Evolutionary conservation across 2,113 vertebrate species (phyloP), one percentile per base, ranked within the genome.

Genomic region (Rhinolophus ferrumequinum): DNA sequence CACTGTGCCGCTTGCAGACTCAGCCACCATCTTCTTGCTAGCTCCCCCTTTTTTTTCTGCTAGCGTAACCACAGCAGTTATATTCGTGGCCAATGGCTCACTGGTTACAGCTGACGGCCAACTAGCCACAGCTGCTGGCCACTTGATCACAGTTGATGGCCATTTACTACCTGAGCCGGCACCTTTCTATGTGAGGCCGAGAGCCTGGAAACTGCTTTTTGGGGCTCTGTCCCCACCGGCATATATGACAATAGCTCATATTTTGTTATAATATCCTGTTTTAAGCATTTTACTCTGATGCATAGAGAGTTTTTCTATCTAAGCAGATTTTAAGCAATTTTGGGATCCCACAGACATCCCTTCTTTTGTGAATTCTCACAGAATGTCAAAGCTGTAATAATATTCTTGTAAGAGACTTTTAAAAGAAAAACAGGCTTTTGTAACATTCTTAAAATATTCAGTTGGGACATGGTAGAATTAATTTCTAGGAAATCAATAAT

Each of bases 311-410:
- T 94, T 85, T 95, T 90, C 67, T 80, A 30, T 50, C 18, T 38
- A 95, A 92, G 35, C 52, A 18, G 35, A 83, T 70, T 93, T 87
- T 87, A 91, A 93, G 38, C 21, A 92, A 83, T 52, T 76, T 70
- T 26, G 94, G 60, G n/a, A 14, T 80, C 24, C 21, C 18, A 60
- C 19, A 28, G 66, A 69, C 10, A 75, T 73, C 35, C 3, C 26
- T 54, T 91, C 54, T 79, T 92, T 77, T 88, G 33, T 82, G 69
- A 95, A 91, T 73, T 88, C 22, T 96, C 24, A 81, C 33, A 83
- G 26, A 67, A 56, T 87, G 13, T 69, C 47, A 82, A 28, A 90
- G 93, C 64, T 93, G 24, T 83, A 79, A 75, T 60, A 56, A 60
- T 73, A 54, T 67, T 90, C 54, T 92, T 19, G 52, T 33, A 73